phyloP scores from a whole-genome alignment of 2,797 vertebrate species.

The Cephalopachus bancanus region DNA sequence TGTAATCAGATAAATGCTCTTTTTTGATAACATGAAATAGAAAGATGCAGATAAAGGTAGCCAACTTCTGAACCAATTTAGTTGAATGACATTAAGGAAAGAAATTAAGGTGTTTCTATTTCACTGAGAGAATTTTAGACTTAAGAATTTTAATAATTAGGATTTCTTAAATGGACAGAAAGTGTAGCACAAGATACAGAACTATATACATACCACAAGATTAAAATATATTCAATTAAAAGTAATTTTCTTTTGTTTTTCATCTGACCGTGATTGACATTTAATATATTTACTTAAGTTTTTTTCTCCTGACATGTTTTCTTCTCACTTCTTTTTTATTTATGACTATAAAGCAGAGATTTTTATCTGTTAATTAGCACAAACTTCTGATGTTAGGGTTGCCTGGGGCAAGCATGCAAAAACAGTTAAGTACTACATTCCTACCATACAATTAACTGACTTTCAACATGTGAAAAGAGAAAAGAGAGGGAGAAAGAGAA shows the following conservation, averaged over 20 bases:
- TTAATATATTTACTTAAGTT: constrained; percentile 21
- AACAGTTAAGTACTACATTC: not conserved
- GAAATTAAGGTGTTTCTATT: not conserved
- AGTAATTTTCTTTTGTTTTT: constrained; percentile 55
- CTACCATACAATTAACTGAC: constrained; percentile 34
- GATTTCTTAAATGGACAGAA: not conserved
- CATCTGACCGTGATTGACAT: not conserved
- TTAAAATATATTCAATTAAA: constrained; percentile 41
- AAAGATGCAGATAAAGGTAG: not conserved
- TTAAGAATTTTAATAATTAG: constrained; percentile 25
- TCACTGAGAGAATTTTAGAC: constrained; percentile 6
- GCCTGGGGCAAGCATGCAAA: not conserved
- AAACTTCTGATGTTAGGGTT: not conserved
- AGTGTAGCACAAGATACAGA: not conserved
- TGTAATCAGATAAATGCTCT: not conserved
- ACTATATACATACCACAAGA: not conserved
- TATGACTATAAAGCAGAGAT: constrained; percentile 50
- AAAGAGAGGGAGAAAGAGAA: not conserved
- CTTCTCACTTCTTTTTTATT: not conserved
- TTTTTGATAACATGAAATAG: not conserved
- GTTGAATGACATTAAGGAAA: not conserved
- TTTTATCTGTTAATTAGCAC: constrained; percentile 65
- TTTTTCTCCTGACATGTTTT: constrained; percentile 1
- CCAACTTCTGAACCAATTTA: constrained; percentile 4
- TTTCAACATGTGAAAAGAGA: not conserved